Evolutionary conservation across 1,140 invertebrate genomes (phyloP), one percentile per base, ranked within the genome.

Genomic region (Cardiocondyla obscurior): DNA sequence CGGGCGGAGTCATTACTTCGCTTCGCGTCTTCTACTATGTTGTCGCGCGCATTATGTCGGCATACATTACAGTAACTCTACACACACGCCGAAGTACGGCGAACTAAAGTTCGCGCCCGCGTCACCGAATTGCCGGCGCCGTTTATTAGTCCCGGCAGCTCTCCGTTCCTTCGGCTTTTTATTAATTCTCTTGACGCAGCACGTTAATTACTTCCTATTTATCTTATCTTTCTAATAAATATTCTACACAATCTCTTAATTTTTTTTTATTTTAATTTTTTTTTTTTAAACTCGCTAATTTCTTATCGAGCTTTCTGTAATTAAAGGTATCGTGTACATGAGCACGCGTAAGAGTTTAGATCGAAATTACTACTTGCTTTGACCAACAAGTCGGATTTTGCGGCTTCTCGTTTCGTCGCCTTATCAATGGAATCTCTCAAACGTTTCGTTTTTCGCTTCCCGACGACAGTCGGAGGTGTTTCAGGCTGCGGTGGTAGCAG

Each of bases 401-500:
- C 25, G 33, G 14, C 16, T 53, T 69, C 8, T 5, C 16, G 10
- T 19, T 76, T 76, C 6, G 28, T 33, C 7, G 28, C n/a, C 5
- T 36, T 12, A 22, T 44, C n/a, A 44, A 16, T 8, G 16, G 0
- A 12, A 1, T 3, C 0, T 51, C 28, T 36, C 28, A 69, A 16
- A 36, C 1, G 7, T 12, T 14, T n/a, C 2, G 3, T 73, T 2
- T n/a, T 28, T 64, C n/a, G 12, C 79, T 57, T 85, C 25, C 55
- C 81, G 83, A 72, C 77, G 16, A 73, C 62, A 94, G 93, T 93
- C 93, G 87, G 93, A 94, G 83, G 93, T 94, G 69, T 94, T 94
- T 83, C 93, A 94, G 82, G 92, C 92, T 84, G 93, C 93, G 64
- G 93, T 94, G 1, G 93, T 93, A 58, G 93, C 93, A 44, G 93